Base-by-base conservation (phyloP, 2,888 invertebrate species). In the Silvanus unidentatus region DNA sequence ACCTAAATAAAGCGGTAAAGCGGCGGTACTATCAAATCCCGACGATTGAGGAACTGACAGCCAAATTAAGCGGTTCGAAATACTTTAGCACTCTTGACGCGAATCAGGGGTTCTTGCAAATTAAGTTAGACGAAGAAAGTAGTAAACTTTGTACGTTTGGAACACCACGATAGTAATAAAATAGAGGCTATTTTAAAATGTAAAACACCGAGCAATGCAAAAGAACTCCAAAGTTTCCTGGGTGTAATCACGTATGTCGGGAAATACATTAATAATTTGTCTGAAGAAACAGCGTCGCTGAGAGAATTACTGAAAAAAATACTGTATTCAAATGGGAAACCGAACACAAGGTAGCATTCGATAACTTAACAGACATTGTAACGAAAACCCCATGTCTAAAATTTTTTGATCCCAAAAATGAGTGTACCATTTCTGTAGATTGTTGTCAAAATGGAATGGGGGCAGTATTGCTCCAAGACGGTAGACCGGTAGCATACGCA, bases 201-300 rank as follows among this genome's bases (percentile, higher is more conserved):
- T 9, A 28, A 28, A 28, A 10, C 28, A 28, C 28, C 28, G 10
- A 9, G 8, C 8, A 28, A 28, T 28, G 28, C 10, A 28, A 28
- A 49, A 40, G 44, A 45, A 29, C 13, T 57, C 1, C 36, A 49
- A 43, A 38, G 49, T 16, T 35, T 56, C 34, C 40, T 57, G 22
- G 52, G 57, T 6, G 49, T 54, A 47, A 10, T 49, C 1, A 54
- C 52, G 28, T 57, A 44, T 49, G 32, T 52, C 16, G 35, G 39
- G 14, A 38, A 39, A 27, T 55, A 42, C 40, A 44, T 54, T 13
- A 47, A 47, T 8, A 52, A 57, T 44, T 15, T 55, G 13, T 42
- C 52, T 2, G 36, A 42, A 38, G 14, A 51, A 12, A 49, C 40
- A 13, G 42, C 42, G 5, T 42, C 52, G 12, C 41, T 55, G 16